phyloP scores from a whole-genome alignment of 2,113 vertebrate genomes.

The Leuciscus idus region DNA sequence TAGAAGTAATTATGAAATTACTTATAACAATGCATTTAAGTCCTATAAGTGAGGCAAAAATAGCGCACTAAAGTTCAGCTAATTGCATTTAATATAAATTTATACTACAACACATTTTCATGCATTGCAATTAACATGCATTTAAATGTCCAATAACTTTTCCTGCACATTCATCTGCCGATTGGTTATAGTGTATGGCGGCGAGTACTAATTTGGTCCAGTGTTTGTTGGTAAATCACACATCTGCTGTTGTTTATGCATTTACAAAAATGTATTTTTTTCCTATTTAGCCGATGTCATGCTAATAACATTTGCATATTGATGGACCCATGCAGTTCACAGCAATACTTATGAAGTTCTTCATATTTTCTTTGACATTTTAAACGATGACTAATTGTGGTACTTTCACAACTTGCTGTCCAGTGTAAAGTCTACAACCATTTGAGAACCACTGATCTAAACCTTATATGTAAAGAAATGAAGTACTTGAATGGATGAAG shows the following conservation, averaged over 20 bases:
- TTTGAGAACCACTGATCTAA: conserved; percentile 1
- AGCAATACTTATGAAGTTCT: not conserved
- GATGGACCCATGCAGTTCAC: not conserved
- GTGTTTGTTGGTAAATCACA: not conserved
- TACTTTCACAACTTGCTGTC: not conserved
- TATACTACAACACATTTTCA: not conserved
- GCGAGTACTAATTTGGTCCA: not conserved
- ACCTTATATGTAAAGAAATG: not conserved
- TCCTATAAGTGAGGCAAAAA: not conserved
- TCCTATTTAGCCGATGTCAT: not conserved
- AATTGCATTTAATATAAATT: not conserved
- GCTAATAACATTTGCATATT: not conserved
- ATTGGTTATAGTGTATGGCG: not conserved
- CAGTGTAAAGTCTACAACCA: not conserved
- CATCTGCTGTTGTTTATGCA: not conserved
- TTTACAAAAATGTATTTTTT: not conserved
- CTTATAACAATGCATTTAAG: no score
- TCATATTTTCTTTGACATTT: no score
- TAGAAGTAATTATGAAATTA: not conserved
- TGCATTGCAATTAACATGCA: no score
- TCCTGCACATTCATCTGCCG: not conserved
- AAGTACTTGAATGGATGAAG: not conserved
- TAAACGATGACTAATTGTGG: not conserved
- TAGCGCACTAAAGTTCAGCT: not conserved
- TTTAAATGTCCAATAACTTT: not conserved